Conservation (phyloP, 2,113 vertebrate species). For the Cynopterus brachyotis region DNA sequence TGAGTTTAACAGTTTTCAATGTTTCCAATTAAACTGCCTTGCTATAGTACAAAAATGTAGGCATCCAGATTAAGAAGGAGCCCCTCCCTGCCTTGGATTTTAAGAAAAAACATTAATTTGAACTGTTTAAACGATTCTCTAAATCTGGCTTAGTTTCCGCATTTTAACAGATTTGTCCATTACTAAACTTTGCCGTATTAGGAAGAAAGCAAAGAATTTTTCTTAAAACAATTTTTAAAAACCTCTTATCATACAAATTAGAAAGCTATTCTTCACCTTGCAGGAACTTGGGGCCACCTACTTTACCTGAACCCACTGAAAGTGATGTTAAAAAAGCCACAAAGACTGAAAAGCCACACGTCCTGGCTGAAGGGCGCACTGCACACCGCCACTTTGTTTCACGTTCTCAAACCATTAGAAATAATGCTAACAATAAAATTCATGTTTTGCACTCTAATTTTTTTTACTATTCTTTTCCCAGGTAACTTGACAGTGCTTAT, state of each 20-base stretch:
- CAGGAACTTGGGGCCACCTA: neutral
- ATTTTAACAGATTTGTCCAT: conserved; percentile 25
- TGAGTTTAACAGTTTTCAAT: conserved; percentile 72
- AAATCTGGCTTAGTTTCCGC: conserved; percentile 37
- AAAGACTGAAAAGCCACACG: neutral
- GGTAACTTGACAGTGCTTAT: neutral
- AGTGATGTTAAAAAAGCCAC: neutral
- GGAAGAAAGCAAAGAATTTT: conserved; percentile 7
- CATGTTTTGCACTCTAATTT: neutral
- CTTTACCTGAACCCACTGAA: neutral
- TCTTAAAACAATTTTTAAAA: conserved; percentile 5
- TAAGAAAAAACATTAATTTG: conserved; percentile 49
- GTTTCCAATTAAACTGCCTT: conserved; percentile 81
- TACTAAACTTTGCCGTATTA: conserved; percentile 2
- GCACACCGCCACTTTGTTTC: neutral
- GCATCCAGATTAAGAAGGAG: conserved; percentile 25
- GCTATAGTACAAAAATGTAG: conserved; percentile 65
- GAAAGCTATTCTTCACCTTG: neutral
- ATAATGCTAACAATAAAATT: neutral
- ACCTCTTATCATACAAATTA: neutral
- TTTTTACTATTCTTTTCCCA: neutral
- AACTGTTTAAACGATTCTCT: conserved; percentile 38
- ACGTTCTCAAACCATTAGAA: neutral
- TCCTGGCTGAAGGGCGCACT: neutral
- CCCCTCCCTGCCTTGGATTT: conserved; percentile 65